Base-by-base conservation (phyloP, 1,140 invertebrate species). In the Vollenhovia emeryi region DNA sequence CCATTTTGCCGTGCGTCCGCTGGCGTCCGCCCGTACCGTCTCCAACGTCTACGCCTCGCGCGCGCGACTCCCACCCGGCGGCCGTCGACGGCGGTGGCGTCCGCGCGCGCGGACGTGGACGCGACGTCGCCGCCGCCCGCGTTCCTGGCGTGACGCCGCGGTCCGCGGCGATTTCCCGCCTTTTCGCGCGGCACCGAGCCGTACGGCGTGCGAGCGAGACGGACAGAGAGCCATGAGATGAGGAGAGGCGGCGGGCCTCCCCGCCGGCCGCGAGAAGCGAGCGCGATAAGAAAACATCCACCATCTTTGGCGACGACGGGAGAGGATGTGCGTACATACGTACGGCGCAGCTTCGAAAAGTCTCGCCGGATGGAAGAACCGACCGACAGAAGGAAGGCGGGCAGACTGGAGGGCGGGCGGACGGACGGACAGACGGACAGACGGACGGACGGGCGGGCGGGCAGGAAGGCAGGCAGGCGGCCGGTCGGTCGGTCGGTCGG, bases 241-340 rank as follows among this genome's bases (percentile, higher is more conserved):
- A 55, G 50, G 2, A n/a, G 24, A 50, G 48, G 86, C 59, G 86
- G 84, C 57, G 79, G 60, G 73, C 75, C 83, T 69, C 75, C 68
- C 75, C 80, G n/a, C 75, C 27, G 43, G 55, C 87, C 73, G 74
- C 87, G 74, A 73, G 84, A 90, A 68, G 43, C 33, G 3, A 3
- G 43, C 80, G 85, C 86, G 91, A 92, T 90, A 93, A 93, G 92
- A 45, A 92, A 93, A 93, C 91, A 93, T 88, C 93, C 91, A 90
- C 93, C 93, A 94, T 94, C 90, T 94, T 94, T 93, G 91, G 87
- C 90, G 90, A 90, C 87, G 92, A 93, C 18, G 50, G 40, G 78
- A 30, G 36, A 94, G 91, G 92, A 93, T 91, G 11, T 55, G 50
- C 57, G 59, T 71, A 43, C 13, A 18, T 57, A 48, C 36, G 86